Conservation (phyloP, 92 coral and sea anemone species). For the Actinostola sp. region DNA sequence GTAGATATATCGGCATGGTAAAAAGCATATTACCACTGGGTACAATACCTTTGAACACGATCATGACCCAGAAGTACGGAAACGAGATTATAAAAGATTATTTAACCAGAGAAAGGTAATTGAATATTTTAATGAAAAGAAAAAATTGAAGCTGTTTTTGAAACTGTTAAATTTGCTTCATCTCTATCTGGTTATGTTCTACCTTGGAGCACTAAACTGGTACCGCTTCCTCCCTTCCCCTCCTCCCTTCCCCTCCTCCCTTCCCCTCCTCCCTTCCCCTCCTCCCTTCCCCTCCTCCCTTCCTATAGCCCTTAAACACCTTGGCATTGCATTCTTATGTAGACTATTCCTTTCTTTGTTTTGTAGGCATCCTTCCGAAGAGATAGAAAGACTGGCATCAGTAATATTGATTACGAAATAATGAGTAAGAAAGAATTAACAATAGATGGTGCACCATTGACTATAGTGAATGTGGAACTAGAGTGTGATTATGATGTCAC, state of each 20-base stretch:
- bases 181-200: too few relatives aligned
- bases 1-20: slow-evolving; percentile 81
- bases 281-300: too few relatives aligned
- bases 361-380: slow-evolving; percentile 81
- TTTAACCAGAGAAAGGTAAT: slow-evolving; percentile 79
- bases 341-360: neutral
- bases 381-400: slow-evolving; percentile 83
- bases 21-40: slow-evolving; percentile 78
- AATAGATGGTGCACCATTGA: slow-evolving; percentile 75
- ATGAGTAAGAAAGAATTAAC: slow-evolving; percentile 61
- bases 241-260: too few relatives aligned
- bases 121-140: neutral
- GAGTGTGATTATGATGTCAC: slow-evolving; percentile 77
- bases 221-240: too few relatives aligned
- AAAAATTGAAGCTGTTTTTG: too few relatives aligned
- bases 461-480: slow-evolving; percentile 75
- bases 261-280: too few relatives aligned
- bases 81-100: slow-evolving; percentile 81
- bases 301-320: too few relatives aligned
- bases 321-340: neutral
- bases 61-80: slow-evolving; percentile 80
- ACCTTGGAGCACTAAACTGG: too few relatives aligned
- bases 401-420: slow-evolving; percentile 71
- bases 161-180: too few relatives aligned
- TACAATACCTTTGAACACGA: slow-evolving; percentile 92